Base-by-base conservation (phyloP, 2,888 invertebrate genomes). In the Lamellibrachia columna region DNA sequence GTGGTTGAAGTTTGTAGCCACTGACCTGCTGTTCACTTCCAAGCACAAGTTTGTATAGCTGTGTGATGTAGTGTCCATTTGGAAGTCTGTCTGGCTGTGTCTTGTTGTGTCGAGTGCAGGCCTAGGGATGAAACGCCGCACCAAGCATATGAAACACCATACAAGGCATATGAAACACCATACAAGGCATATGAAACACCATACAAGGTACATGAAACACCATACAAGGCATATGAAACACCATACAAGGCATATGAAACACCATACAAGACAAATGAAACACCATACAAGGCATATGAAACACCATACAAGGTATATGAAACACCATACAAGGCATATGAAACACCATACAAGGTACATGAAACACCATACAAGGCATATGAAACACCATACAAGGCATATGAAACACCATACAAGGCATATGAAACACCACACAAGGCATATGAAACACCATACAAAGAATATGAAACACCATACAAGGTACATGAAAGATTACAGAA, bases 41-140 rank as follows among this genome's bases (percentile, higher is more conserved):
- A 55, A 96, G 95, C 53, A 96, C 95, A 92, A 95, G 94, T 92
- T 95, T 94, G 93, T 96, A 95, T 58, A 96, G 95, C 92, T 94
- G 94, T 55, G 94, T 94, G 58, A 95, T 94, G 90, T 94, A 95
- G 91, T 95, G 95, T 92, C 95, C 94, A 93, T 94, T 94, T 22
- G 95, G 93, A 92, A 94, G 93, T 93, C 94, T 93, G 92, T 94
- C 93, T 91, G 94, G 92, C 90, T 95, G 94, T 92, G 94, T 93
- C 91, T 95, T 94, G 75, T 94, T 94, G 93, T 95, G 94, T 52
- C 94, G 92, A 15, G 94, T 93, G 94, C 96, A 96, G 52, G 95
- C 95, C 95, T 96, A 94, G 3, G 94, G 91, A 53, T 0, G 15
- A 40, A 91, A 91, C 53, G 22, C 53, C 11, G 3, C 6, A 11